These are phyloP conservation scores for Apamea epomidion DNA, from an alignment of 2,888 invertebrate genomes.

Conservation along the genomic window DNA sequence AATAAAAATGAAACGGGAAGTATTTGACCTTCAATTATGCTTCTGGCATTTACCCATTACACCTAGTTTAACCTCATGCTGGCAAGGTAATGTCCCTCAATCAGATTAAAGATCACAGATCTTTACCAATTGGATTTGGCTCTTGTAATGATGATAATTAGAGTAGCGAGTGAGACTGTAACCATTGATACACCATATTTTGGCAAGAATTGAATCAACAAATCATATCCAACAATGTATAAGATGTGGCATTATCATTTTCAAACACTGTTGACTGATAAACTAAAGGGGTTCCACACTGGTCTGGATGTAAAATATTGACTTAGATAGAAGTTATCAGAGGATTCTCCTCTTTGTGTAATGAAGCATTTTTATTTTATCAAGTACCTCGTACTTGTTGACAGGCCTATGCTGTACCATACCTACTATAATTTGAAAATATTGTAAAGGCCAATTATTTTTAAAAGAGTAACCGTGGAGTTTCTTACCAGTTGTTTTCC, in stretches of 20 bases:
- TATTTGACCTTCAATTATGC: neutral
- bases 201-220: slow-evolving; percentile 37
- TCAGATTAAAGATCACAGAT: neutral
- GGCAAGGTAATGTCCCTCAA: neutral
- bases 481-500: too few relatives aligned
- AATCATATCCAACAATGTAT: slow-evolving; percentile 31
- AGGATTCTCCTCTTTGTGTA: neutral
- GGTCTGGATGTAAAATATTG: neutral
- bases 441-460: too few relatives aligned
- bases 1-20: too few relatives aligned
- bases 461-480: too few relatives aligned
- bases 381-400: too few relatives aligned
- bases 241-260: slow-evolving; percentile 2
- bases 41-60: neutral
- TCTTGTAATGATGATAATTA: neutral
- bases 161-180: neutral
- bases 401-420: too few relatives aligned
- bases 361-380: too few relatives aligned
- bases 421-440: too few relatives aligned
- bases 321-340: neutral
- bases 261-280: slow-evolving; percentile 4
- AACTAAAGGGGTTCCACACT: neutral
- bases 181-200: slow-evolving; percentile 14
- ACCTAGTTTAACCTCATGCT: neutral
- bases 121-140: neutral